Conservation (phyloP, 2,113 vertebrate species). For the Pterophyllum scalare region DNA sequence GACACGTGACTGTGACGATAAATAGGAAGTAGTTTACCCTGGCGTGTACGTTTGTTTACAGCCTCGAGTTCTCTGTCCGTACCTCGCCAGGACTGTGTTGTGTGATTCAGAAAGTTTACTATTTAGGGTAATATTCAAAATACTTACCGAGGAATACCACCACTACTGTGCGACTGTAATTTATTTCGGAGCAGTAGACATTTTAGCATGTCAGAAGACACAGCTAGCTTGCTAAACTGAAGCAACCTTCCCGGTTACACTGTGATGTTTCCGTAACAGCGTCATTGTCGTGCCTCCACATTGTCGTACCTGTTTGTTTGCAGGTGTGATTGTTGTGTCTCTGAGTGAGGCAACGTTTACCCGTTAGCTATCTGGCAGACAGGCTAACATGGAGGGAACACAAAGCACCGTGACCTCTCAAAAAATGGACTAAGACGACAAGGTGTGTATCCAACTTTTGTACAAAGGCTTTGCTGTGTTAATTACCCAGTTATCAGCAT, state of each 20-base stretch:
- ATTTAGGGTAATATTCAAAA: neutral
- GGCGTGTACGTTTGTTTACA: slow-evolving; percentile 71
- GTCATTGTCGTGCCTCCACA: neutral
- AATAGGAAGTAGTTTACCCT: slow-evolving; percentile 48
- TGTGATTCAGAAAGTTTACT: neutral
- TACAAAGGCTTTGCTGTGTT: neutral
- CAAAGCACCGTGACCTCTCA: slow-evolving; percentile 24
- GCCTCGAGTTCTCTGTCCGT: neutral
- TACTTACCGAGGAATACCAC: rapidly evolving
- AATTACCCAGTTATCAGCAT: neutral
- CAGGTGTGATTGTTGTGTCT: too few relatives aligned
- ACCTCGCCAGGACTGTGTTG: neutral
- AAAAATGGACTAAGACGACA: slow-evolving; percentile 9
- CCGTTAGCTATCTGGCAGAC: slow-evolving; percentile 14
- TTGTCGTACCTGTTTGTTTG: neutral
- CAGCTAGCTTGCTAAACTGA: slow-evolving; percentile 46
- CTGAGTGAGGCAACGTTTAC: neutral
- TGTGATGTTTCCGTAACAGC: neutral
- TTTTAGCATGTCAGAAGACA: slow-evolving; percentile 25
- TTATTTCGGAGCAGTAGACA: neutral
- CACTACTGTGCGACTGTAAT: neutral
- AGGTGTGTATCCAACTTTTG: slow-evolving; percentile 36
- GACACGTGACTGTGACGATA: slow-evolving; percentile 46
- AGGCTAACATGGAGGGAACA: slow-evolving; percentile 45
- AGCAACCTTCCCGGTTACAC: neutral